Conservation (phyloP, 1,140 invertebrate genomes). For the Ladona fulva region DNA sequence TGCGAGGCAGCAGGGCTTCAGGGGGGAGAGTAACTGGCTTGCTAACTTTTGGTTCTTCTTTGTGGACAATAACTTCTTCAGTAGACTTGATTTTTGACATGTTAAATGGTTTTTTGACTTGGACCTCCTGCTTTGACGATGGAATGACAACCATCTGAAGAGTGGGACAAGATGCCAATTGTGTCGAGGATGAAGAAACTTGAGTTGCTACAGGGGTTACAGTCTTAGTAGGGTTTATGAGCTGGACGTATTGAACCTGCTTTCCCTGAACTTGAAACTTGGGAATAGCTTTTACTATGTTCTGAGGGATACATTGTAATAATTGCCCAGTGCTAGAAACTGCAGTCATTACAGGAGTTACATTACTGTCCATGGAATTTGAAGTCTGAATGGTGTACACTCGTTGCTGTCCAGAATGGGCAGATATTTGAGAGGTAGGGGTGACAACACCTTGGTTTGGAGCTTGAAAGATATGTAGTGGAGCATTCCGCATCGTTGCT, state of each 20-base stretch:
- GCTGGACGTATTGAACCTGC: background rate
- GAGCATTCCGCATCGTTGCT: background rate
- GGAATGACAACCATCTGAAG: background rate
- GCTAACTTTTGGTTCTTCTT: background rate
- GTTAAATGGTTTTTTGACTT: background rate
- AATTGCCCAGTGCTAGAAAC: background rate
- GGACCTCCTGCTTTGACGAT: background rate
- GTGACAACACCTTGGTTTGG: background rate
- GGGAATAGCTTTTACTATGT: background rate
- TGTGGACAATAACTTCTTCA: background rate
- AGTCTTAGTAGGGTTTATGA: background rate
- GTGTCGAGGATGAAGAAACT: background rate
- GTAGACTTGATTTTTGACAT: background rate
- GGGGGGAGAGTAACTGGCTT: constrained; percentile 17
- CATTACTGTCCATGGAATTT: background rate
- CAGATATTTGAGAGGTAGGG: background rate
- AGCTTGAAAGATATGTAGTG: background rate
- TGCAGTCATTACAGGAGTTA: background rate
- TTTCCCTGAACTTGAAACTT: background rate
- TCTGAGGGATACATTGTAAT: background rate
- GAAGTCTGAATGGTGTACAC: background rate
- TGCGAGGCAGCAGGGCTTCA: constrained; percentile 45
- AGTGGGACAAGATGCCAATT: background rate
- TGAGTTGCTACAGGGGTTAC: background rate
- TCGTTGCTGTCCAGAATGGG: background rate